Base-by-base conservation (phyloP, 1,140 invertebrate genomes). In the Nasonia vitripennis region DNA sequence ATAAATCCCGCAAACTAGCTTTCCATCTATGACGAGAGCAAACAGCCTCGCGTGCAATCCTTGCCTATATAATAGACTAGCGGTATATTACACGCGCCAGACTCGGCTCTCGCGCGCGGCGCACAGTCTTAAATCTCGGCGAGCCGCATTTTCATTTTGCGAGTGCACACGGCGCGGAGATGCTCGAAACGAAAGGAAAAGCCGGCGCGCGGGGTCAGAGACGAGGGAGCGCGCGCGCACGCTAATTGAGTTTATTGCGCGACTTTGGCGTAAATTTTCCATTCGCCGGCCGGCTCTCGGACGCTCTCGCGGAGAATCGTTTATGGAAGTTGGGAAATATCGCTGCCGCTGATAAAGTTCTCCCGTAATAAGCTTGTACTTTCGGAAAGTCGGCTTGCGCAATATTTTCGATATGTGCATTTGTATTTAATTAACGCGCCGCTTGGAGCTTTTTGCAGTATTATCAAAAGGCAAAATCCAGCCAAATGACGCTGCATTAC, bases 221-320 rank as follows among this genome's bases (percentile, higher is more conserved):
- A 11, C 51, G 12, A 55, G 12, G 51, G 78, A 71, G 7, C 37
- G 41, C 45, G 78, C 48, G 7, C 37, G 41, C 45, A 74, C 23
- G 17, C 68, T 81, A 73, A 74, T 67, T 81, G 10, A 31, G 67
- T 80, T 70, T 80, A 80, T 80, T 70, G n/a, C 7, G 37, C 20
- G 12, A 67, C 23, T 70, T 80, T 70, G 34, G 55, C 20, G 68
- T 45, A 80, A 70, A 70, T 70, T 70, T 79, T 79, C 17, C 23
- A 37, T n/a, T 67, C 48, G 23, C 75, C 20, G 7, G 62, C 12
- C 27, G 27, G 27, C 27, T 27, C 27, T 27, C 27, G 27, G 55
- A 62, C 5, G 55, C 9, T 45, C 10, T 45, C 62, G 62, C 62
- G 62, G 4, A 67, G 62, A 67, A 17, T n/a, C 62, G n/a, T 67